Evolutionary conservation across 1,140 invertebrate genomes (phyloP), one percentile per base, ranked within the genome.

Genomic region (Tetraneura akinire): DNA sequence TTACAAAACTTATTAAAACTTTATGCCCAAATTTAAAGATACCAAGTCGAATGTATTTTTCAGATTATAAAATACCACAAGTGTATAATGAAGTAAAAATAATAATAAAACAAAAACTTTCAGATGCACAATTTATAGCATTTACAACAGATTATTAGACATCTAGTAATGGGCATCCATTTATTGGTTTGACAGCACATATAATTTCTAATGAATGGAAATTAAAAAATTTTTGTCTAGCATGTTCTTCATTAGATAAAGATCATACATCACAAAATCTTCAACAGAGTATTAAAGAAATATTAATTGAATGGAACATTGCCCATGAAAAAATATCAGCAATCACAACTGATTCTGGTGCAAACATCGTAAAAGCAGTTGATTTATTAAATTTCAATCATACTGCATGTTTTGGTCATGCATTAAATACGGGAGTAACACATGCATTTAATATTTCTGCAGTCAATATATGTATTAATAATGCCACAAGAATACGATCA

Each of bases 331-430:
- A 55, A 55, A 55, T 55, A 10, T n/a, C n/a, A 55, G 51, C 51
- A n/a, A 55, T 55, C 21, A 55, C 51, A 55, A 55, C 51, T n/a
- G 51, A 55, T 55, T 62, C 23, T 18, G 13, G 60, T 5, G 13
- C 60, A 29, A 62, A 37, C 32, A 62, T 62, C 16, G 1, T 62
- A 62, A 62, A 32, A 37, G 60, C 60, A 29, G 60, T 62, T 0
- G 16, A 26, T 32, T 62, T 32, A 16, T 13, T 62, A 13, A 62
- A 62, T 29, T 18, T 62, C 13, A 62, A 62, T 32, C 26, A 62
- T 62, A 18, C 32, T 29, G 26, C 60, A 29, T 62, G 60, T 18
- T 62, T 62, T 62, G 60, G 60, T 16, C 60, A 62, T 62, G 60
- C 60, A 2, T 37, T 62, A 37, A 62, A 62, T 8, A 62, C 60